phyloP scores from a whole-genome alignment of 2,888 invertebrate species.

The Chrysolina americana region DNA sequence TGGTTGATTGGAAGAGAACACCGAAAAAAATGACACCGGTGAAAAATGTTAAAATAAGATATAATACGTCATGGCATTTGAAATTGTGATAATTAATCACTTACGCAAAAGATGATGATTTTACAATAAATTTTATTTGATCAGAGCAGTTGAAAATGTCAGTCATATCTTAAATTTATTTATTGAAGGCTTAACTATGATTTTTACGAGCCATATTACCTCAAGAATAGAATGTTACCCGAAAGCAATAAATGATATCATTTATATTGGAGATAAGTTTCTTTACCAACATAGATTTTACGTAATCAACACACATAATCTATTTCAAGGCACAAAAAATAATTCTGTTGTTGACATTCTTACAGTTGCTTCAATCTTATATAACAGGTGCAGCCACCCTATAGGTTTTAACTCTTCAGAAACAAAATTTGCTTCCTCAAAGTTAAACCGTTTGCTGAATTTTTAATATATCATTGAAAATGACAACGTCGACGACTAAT shows the following conservation, averaged over 20 bases:
- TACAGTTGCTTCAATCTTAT: background rate
- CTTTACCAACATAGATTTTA: background rate
- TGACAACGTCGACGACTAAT: slow-evolving; percentile 45
- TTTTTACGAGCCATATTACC: slow-evolving; percentile 3
- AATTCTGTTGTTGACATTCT: background rate
- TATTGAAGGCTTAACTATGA: slow-evolving; percentile 6
- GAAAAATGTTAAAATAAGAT: background rate
- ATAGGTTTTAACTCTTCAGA: background rate
- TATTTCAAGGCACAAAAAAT: background rate
- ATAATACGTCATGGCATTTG: background rate
- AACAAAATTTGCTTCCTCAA: background rate
- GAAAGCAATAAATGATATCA: slow-evolving; percentile 19
- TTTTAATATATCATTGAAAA: slow-evolving; percentile 38
- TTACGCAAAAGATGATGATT: background rate
- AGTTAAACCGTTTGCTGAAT: slow-evolving; percentile 29
- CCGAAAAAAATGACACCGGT: background rate
- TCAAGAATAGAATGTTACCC: slow-evolving; percentile 3
- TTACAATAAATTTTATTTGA: slow-evolving; percentile 9
- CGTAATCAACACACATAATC: background rate
- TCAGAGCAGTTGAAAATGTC: background rate
- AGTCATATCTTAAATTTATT: slow-evolving; percentile 5
- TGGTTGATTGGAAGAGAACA: background rate
- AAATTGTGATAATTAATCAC: background rate
- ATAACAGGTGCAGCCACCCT: background rate
- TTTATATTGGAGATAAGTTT: slow-evolving; percentile 15